Percentiles rank a stretch among this genome's conserved stretches.
Conservation (phyloP, 2,113 vertebrate genomes). For the Eira barbara region DNA sequence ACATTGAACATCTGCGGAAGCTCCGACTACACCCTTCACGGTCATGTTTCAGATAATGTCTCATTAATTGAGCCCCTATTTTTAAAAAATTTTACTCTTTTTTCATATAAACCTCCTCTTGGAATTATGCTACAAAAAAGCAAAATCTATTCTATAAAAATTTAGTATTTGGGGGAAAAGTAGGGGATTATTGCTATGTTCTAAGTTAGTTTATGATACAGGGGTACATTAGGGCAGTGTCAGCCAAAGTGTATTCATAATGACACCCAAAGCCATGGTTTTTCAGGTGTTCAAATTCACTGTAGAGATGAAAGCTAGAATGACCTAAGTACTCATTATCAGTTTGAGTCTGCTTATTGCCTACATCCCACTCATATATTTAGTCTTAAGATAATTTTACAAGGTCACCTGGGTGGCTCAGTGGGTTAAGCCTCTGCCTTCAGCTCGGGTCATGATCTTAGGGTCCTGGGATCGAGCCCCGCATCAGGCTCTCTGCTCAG, state of each 20-base stretch:
- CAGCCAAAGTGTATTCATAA: neutral
- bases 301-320: neutral
- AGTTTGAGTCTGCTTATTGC: neutral
- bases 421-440: no score
- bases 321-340: neutral
- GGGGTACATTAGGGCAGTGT: neutral
- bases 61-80: neutral
- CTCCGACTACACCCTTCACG: neutral
- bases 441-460: no score
- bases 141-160: constrained; percentile 22
- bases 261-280: neutral
- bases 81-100: neutral
- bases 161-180: neutral
- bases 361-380: neutral
- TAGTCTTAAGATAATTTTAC: neutral
- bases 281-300: neutral
- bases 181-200: neutral
- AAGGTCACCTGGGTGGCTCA: neutral
- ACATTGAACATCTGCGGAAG: neutral
- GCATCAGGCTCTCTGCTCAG: no score
- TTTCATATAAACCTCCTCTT: constrained; percentile 26
- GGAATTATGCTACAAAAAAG: constrained; percentile 38
- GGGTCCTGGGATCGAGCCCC: no score
- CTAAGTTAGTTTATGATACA: neutral
- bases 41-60: constrained; percentile 13